Evolutionary conservation across 2,888 invertebrate species (phyloP).

Genomic region (Synergus japonicus): DNA sequence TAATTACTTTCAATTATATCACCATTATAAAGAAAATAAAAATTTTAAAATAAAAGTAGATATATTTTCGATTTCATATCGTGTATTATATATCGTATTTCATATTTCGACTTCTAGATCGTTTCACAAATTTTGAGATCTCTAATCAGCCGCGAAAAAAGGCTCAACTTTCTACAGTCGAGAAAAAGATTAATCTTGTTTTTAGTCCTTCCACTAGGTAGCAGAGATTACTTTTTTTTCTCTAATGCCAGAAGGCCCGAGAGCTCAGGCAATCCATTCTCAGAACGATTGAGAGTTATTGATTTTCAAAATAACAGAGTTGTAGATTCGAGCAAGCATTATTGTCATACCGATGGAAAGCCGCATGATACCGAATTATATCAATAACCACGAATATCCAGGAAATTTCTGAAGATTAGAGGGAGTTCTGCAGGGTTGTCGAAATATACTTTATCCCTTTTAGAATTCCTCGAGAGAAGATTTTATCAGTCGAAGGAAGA

Average conservation of each 20-base stretch:
- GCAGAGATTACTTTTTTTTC: conserved; percentile 18
- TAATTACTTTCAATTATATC: no score
- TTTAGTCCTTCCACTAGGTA: background rate
- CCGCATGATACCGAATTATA: background rate
- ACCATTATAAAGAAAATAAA: no score
- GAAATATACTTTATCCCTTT: background rate
- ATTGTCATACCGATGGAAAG: background rate
- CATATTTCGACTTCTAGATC: background rate
- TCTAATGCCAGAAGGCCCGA: background rate
- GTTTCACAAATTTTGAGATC: background rate
- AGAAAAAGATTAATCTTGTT: conserved; percentile 25
- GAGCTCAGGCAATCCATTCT: conserved; percentile 26
- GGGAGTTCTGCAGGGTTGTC: background rate
- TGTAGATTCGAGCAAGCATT: background rate
- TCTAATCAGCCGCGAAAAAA: background rate
- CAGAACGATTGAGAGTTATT: conserved; percentile 25
- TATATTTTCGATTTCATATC: no score
- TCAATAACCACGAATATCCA: background rate
- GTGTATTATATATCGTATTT: no score
- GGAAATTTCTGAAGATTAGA: background rate
- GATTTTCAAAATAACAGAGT: background rate
- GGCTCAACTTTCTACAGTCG: background rate
- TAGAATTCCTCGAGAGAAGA: background rate
- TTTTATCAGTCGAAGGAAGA: background rate
- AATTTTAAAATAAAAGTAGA: no score